Base-by-base conservation (phyloP, 2,113 vertebrate species). In the Phoenicopterus ruber region DNA sequence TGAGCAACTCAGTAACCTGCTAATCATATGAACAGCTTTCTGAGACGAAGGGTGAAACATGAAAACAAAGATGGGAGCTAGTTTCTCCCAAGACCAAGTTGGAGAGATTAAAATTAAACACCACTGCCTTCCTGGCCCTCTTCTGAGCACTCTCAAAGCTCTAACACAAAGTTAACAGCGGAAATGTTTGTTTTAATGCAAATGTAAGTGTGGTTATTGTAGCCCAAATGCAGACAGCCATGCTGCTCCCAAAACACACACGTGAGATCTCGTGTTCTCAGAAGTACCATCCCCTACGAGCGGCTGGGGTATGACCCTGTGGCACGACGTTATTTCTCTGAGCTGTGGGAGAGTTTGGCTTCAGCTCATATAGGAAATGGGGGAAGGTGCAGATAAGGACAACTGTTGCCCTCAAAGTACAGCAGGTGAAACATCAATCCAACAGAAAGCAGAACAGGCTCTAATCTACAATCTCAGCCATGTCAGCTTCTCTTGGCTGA, bases 381-480 rank as follows among this genome's bases (percentile, higher is more conserved):
- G 86, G 93, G 21, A 95, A 88, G 54, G 78, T 73, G 85, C 69
- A 85, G 94, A 88, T 82, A 91, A 96, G 77, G 36, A 58, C 54
- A 96, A 61, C 92, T 88, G 93, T 6, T 88, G 70, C 84, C 66
- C 54, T 93, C 52, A 5, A 21, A 78, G 81, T 6, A 14, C 11
- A 2, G 50, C 74, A 73, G 87, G 95, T 92, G 71, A 96, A 91
- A 93, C 58, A 61, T 16, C 70, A 69, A 82, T 21, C 66, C 49
- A 1, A 15, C 18, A 47, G 73, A 79, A 82, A 79, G 73, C 13
- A 10, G 84, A 91, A 80, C 25, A 10, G 61, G 42, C 65, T 84
- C 24, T 50, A 13, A 65, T 71, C 57, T 61, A 17, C 1, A 0
- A 52, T 61, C 57, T 32, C 69, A 50, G 61, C 88, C 91, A 57